Evolutionary conservation across 2,113 vertebrate genomes (phyloP).

Genomic region (Phylloscopus whistleri): DNA sequence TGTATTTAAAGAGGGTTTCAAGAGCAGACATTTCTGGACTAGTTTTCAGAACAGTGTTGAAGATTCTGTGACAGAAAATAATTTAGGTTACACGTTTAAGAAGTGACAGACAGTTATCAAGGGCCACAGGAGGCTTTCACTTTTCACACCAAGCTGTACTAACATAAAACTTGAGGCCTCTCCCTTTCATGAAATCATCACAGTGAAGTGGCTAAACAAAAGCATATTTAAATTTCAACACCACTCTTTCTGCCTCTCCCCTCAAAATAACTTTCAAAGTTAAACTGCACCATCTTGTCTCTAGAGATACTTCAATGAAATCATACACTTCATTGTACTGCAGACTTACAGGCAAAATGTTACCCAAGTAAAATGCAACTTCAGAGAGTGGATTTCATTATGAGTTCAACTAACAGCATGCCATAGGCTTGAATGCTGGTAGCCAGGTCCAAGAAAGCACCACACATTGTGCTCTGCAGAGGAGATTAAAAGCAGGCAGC

Average conservation of each 20-base stretch:
- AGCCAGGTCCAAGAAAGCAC: background rate
- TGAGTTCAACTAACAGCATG: background rate
- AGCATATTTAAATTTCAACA: background rate
- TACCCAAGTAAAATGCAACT: background rate
- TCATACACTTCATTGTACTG: background rate
- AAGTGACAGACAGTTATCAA: background rate
- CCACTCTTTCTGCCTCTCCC: background rate
- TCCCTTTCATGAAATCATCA: background rate
- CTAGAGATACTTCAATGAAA: background rate
- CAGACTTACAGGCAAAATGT: background rate
- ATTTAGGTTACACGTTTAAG: background rate
- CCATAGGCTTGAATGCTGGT: background rate
- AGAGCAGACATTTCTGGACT: conserved; percentile 80
- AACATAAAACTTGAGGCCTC: background rate
- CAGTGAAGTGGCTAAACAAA: background rate
- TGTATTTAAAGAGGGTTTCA: conserved; percentile 82
- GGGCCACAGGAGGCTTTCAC: background rate
- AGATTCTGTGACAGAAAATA: background rate
- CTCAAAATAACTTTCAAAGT: background rate
- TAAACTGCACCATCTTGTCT: background rate
- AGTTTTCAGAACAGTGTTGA: background rate
- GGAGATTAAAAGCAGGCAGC: background rate
- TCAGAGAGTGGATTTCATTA: background rate
- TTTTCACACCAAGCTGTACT: background rate
- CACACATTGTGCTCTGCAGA: background rate